These are phyloP conservation scores for Heliopora coerulea DNA, from an alignment of 92 coral and sea anemone genomes.

Conservation along the genomic window DNA sequence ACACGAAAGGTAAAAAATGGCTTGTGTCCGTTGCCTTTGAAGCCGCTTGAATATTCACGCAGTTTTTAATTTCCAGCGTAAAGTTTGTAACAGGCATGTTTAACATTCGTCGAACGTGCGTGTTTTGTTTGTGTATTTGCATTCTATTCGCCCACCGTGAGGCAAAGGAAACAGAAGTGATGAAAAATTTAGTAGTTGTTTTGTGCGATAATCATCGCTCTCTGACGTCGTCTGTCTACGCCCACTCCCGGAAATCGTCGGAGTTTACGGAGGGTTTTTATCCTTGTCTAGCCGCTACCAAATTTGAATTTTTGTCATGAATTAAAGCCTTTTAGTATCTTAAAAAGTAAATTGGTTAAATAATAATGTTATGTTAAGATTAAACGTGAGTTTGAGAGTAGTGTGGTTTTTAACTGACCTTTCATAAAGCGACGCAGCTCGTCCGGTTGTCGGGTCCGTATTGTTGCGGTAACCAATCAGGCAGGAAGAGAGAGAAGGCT, in stretches of 20 bases:
- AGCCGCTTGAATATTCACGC: constrained; percentile 2
- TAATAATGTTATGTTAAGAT: background rate
- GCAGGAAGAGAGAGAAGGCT: constrained; percentile 42
- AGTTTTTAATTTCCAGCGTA: background rate
- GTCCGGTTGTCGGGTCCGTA: background rate
- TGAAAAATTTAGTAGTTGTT: constrained; percentile 26
- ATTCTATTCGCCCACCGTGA: constrained; percentile 8
- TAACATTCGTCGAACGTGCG: background rate
- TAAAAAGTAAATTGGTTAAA: background rate
- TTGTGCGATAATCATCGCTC: constrained; percentile 10
- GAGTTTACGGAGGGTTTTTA: background rate
- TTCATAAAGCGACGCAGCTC: no score
- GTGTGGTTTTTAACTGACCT: no score
- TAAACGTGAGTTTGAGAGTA: background rate
- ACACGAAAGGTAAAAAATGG: background rate
- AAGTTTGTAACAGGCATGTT: background rate
- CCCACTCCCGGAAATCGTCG: background rate
- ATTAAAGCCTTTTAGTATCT: background rate
- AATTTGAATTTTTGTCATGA: background rate
- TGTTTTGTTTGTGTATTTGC: background rate
- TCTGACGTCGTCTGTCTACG: background rate
- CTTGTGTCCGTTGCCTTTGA: background rate
- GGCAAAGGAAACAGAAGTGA: background rate
- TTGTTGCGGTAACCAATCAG: constrained; percentile 22
- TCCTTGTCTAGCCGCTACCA: background rate